phyloP scores from a whole-genome alignment of 2,888 invertebrate species.

The Trichogramma dendrolimi region DNA sequence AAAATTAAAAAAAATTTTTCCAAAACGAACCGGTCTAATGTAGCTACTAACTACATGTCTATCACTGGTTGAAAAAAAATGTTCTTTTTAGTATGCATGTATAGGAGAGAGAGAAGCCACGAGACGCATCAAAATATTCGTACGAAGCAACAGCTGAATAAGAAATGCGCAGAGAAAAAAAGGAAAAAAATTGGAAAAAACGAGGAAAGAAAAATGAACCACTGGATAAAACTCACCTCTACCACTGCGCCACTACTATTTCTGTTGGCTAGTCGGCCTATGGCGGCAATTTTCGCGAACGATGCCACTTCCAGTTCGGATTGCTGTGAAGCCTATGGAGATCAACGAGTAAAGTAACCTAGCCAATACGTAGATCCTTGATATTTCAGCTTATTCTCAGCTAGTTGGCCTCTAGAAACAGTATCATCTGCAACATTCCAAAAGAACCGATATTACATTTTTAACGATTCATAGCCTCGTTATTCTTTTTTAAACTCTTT shows the following conservation, averaged over 20 bases:
- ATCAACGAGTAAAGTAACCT: no score
- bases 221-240: slow-evolving; percentile 41
- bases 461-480: slow-evolving; percentile 28
- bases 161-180: background rate
- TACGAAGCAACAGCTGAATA: background rate
- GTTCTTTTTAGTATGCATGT: no score
- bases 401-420: slow-evolving; percentile 1
- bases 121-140: no score
- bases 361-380: no score
- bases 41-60: no score
- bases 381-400: no score
- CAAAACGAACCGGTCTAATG: no score
- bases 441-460: slow-evolving; percentile 35
- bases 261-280: slow-evolving; percentile 47
- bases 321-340: no score
- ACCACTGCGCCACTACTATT: slow-evolving; percentile 52
- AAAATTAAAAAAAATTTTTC: no score
- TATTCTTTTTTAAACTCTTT: no score
- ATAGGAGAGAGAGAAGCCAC: no score
- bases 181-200: slow-evolving; percentile 4
- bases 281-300: slow-evolving; percentile 43
- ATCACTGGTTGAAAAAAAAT: no score
- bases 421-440: slow-evolving; percentile 45
- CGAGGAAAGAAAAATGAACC: slow-evolving; percentile 1
- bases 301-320: slow-evolving; percentile 38